Percentiles rank a stretch among this genome's conserved stretches.
These are phyloP conservation scores for Cryptoblepharus egeriae DNA, from an alignment of 2,797 vertebrate species.

Conservation along the genomic window DNA sequence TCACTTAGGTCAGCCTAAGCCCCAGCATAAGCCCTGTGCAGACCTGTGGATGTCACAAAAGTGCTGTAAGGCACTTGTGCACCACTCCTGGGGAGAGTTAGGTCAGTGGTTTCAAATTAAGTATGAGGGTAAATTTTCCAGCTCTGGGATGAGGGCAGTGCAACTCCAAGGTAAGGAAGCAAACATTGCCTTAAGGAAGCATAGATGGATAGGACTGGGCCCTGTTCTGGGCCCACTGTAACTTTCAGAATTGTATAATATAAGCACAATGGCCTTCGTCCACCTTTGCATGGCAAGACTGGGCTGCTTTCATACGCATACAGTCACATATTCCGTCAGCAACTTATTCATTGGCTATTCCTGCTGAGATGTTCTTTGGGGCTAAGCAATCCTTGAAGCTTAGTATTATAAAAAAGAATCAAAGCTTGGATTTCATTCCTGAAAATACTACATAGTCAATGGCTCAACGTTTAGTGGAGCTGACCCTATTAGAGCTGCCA, in stretches of 20 bases:
- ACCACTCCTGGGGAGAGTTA: no score
- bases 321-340: not conserved
- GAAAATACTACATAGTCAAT: fast-evolving
- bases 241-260: not conserved
- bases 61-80: no score
- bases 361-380: not conserved
- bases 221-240: not conserved
- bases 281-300: not conserved
- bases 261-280: not conserved
- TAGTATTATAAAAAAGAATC: slow-evolving; percentile 27
- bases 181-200: no score
- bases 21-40: no score
- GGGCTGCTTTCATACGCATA: not conserved
- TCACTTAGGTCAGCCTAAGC: no score
- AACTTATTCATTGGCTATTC: not conserved
- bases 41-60: no score
- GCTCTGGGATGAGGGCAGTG: no score
- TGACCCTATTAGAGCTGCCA: not conserved
- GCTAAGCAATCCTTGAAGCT: not conserved
- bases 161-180: no score
- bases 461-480: not conserved
- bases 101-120: no score
- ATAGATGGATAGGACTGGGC: no score
- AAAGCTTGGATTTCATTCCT: not conserved
- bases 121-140: no score